Percentiles rank a stretch among this genome's conserved stretches.
phyloP scores from a whole-genome alignment of 2,113 vertebrate species.

The Poeciliopsis occidentalis region DNA sequence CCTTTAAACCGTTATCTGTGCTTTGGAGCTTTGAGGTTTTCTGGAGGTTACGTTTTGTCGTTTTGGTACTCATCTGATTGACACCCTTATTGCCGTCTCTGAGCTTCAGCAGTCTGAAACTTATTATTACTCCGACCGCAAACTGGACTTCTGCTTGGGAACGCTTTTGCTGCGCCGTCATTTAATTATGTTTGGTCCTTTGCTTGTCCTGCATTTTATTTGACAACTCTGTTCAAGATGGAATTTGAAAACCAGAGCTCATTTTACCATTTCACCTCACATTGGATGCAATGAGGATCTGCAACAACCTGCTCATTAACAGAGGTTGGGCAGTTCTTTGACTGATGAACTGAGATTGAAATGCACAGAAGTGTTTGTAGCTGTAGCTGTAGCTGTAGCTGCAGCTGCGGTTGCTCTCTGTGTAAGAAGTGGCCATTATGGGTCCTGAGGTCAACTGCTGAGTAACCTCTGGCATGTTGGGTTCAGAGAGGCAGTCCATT shows the following conservation, averaged over 20 bases:
- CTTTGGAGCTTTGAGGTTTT: background rate
- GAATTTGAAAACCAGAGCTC: background rate
- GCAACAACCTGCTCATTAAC: background rate
- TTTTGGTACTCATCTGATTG: background rate
- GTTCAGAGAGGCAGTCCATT: no score
- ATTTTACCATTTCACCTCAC: background rate
- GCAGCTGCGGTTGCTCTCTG: no score
- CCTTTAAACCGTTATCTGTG: background rate
- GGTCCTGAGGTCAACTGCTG: no score
- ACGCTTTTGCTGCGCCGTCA: background rate
- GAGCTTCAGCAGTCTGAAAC: background rate
- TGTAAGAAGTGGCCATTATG: no score
- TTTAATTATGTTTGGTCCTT: background rate
- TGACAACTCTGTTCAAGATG: background rate
- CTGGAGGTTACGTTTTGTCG: background rate
- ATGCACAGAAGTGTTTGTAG: no score
- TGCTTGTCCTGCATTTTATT: no score
- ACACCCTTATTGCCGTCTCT: background rate
- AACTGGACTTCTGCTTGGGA: background rate
- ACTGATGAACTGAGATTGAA: no score
- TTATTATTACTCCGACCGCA: background rate
- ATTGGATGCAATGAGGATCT: background rate
- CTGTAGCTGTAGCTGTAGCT: no score
- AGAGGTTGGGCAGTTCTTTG: background rate
- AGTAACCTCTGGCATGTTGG: no score